Evolutionary conservation across 2,113 vertebrate species (phyloP).

Genomic region (Cephalopholis sonnerati): DNA sequence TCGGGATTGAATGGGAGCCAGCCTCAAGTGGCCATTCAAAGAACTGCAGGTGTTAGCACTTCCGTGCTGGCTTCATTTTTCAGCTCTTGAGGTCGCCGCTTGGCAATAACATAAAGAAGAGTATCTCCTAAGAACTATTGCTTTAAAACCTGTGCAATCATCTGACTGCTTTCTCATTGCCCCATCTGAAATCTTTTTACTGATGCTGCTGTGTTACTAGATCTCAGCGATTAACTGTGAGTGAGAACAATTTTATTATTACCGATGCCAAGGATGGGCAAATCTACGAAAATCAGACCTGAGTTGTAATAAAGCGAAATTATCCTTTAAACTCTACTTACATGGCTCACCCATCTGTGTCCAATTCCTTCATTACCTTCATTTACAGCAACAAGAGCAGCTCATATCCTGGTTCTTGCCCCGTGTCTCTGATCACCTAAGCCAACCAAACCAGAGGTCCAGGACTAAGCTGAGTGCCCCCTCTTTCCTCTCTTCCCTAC

Average conservation of each 20-base stretch:
- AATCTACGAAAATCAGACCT: not conserved
- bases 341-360: constrained; percentile 44
- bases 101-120: too few relatives aligned
- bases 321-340: constrained; percentile 50
- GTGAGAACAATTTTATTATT: constrained; percentile 17
- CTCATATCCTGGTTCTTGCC: constrained; percentile 52
- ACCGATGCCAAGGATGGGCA: not conserved
- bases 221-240: constrained; percentile 5
- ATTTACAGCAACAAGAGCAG: constrained; percentile 50
- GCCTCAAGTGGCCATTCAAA: too few relatives aligned
- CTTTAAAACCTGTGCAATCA: not conserved
- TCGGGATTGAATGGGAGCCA: too few relatives aligned
- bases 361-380: constrained; percentile 53
- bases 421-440: constrained; percentile 55
- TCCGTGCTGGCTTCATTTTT: too few relatives aligned
- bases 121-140: not conserved
- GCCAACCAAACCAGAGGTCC: constrained; percentile 57
- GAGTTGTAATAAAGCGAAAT: constrained; percentile 27
- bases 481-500: constrained; percentile 38
- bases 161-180: not conserved
- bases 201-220: not conserved
- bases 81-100: too few relatives aligned
- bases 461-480: constrained; percentile 49
- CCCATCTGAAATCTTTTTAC: not conserved
- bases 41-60: too few relatives aligned